Evolutionary conservation across 2,888 invertebrate species (phyloP), one percentile per base, ranked within the genome.

Genomic region (Monochamus alternatus): DNA sequence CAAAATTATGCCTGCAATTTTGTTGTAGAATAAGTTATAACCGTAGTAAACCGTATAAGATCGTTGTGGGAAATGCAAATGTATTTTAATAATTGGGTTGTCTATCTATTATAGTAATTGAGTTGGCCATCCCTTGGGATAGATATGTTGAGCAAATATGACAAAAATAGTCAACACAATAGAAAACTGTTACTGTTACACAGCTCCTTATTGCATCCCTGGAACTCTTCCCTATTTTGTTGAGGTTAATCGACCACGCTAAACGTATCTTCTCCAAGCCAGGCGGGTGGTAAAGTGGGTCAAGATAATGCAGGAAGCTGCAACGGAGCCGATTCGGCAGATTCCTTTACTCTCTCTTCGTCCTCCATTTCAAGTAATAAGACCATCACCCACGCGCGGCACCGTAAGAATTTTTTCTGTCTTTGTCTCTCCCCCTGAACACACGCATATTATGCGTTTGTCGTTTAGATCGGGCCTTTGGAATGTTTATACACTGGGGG

Each of bases 221-320:
- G n/a, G n/a, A n/a, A n/a, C n/a, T n/a, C 62, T 47, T 47, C 12
- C 8, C 47, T 5, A 5, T 47, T 8, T 47, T 55, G 3, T 55
- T 55, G 14, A n/a, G 22, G 55, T 55, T 22, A 55, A 55, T 55
- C 55, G 55, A 55, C 55, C 55, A 55, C 3, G 55, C 55, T 64
- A 47, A 47, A 47, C 47, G 22, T 30, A 66, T 52, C 31, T 52
- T 51, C 14, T 31, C n/a, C 12, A 66, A 32, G 32, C n/a, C 7
- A 52, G 32, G 38, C 51, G 52, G 66, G 12, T 32, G 52, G 52
- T n/a, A 31, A 66, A 31, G 52, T 52, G 32, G 52, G 65, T 66
- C 65, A 52, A 64, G 64, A 66, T 66, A 66, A 66, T 52, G 66
- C 66, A 66, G 52, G 52, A 66, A 66, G 52, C 52, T 66, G 66